phyloP scores from a whole-genome alignment of 1,140 invertebrate species.

The Neodiprion virginianus region DNA sequence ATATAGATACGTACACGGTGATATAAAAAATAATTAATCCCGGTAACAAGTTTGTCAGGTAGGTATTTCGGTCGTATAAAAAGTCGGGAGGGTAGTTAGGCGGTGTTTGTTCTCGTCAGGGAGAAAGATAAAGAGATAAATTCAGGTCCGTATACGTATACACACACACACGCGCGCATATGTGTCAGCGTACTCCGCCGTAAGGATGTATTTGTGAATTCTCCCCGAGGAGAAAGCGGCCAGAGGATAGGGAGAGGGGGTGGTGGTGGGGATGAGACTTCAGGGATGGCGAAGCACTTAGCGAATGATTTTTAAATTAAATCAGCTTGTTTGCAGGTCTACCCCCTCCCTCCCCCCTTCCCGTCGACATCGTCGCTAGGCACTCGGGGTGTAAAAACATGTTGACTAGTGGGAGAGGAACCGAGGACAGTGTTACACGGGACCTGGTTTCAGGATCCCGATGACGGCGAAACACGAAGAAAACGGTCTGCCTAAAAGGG shows the following conservation, averaged over 20 bases:
- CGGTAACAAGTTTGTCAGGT: no score
- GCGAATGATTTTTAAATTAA: slow-evolving; percentile 55
- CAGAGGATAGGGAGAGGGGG: not conserved
- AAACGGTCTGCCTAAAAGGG: not conserved
- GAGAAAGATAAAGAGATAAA: no score
- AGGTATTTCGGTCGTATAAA: no score
- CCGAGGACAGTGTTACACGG: not conserved
- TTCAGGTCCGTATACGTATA: no score
- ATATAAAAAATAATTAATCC: no score
- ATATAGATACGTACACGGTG: no score
- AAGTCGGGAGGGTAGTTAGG: no score
- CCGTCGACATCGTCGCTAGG: slow-evolving; percentile 11
- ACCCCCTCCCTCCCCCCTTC: slow-evolving; percentile 23
- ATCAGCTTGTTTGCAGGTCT: slow-evolving; percentile 30
- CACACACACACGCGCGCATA: no score
- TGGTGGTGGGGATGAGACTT: no score
- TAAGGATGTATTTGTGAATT: not conserved
- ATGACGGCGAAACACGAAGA: not conserved
- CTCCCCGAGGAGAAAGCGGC: not conserved
- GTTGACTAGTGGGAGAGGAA: slow-evolving; percentile 35
- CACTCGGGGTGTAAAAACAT: slow-evolving; percentile 29
- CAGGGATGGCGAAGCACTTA: slow-evolving; percentile 38
- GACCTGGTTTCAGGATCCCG: no score
- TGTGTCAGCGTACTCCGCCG: no score
- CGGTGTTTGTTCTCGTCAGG: no score